Conservation (phyloP, 1,140 invertebrate genomes). For the Ostrea edulis region DNA sequence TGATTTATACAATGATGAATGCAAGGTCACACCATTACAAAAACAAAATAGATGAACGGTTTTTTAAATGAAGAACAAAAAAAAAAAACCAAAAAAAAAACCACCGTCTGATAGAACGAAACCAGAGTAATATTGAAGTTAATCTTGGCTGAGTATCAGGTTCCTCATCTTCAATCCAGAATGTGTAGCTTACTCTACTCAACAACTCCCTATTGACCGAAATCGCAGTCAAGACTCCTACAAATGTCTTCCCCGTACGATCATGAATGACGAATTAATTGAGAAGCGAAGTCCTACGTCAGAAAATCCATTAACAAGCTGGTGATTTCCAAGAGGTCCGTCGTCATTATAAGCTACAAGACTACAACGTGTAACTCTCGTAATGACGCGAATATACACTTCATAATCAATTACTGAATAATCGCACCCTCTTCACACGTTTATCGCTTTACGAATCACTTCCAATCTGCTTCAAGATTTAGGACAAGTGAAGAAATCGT, state of each 20-base stretch:
- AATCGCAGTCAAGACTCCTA: background rate
- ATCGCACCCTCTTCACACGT: background rate
- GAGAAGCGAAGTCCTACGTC: background rate
- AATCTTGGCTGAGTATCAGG: background rate
- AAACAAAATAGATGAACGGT: no score
- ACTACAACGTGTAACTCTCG: background rate
- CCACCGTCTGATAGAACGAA: no score
- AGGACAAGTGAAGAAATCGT: background rate
- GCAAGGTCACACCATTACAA: no score
- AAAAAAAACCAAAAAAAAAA: no score
- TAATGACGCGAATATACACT: conserved; percentile 1
- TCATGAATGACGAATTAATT: conserved; percentile 14
- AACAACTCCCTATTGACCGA: background rate
- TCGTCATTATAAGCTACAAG: background rate
- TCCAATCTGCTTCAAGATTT: background rate
- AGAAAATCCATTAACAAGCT: background rate
- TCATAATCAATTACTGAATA: background rate
- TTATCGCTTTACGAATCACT: background rate
- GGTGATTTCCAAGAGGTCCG: background rate
- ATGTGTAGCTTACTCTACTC: background rate
- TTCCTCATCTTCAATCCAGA: background rate
- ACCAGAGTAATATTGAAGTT: background rate
- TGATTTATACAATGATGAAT: no score
- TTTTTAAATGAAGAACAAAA: no score
- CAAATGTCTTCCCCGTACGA: background rate